Evolutionary conservation across 2,797 vertebrate genomes (phyloP).

Genomic region (Psittacula echo): DNA sequence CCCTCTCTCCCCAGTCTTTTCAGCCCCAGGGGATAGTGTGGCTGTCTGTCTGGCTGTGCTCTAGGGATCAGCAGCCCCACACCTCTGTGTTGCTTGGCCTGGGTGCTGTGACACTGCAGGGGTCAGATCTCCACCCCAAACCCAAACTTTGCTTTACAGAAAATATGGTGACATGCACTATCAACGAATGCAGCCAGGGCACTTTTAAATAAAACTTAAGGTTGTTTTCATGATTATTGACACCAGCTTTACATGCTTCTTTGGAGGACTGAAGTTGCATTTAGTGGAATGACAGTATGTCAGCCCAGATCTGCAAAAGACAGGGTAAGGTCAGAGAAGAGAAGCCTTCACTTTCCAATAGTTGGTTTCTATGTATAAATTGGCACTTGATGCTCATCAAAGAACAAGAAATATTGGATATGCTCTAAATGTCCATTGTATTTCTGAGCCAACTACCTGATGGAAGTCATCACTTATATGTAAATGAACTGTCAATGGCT

Average conservation of each 20-base stretch:
- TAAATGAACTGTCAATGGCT: conserved; percentile 91
- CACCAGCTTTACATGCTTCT: not conserved
- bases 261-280: not conserved
- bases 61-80: not conserved
- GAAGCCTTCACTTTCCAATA: conserved; percentile 70
- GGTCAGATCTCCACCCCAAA: not conserved
- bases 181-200: not conserved
- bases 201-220: not conserved
- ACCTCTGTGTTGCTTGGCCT: accelerated
- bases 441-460: conserved; percentile 88
- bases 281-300: conserved; percentile 27
- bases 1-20: not conserved
- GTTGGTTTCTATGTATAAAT: conserved; percentile 76
- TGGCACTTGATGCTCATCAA: conserved; percentile 79
- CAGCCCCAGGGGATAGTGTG: not conserved
- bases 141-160: not conserved
- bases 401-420: conserved; percentile 85
- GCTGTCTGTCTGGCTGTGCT: not conserved
- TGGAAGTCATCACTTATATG: conserved; percentile 95
- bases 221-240: not conserved
- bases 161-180: not conserved
- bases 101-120: not conserved
- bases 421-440: conserved; percentile 85
- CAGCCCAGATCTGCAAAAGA: conserved; percentile 45
- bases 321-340: conserved; percentile 72